A percentile compares a stretch with the other conserved stretches of the same genome.
These are phyloP conservation scores for Lepisosteus osseus DNA, from an alignment of 2,113 vertebrate species.

Conservation along the genomic window DNA sequence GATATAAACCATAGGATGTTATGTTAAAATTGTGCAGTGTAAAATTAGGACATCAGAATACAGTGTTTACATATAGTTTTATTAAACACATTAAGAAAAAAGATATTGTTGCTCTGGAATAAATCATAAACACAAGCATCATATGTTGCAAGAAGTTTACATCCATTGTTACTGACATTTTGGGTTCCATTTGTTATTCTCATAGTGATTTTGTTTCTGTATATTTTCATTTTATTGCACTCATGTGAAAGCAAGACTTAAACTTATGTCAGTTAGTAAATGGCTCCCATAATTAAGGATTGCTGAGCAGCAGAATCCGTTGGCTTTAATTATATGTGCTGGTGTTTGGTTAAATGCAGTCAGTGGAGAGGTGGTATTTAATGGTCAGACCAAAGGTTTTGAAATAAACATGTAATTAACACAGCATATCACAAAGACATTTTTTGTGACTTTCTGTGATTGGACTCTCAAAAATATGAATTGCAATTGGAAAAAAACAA, in stretches of 20 bases:
- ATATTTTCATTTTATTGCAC: not conserved
- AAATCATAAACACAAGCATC: no score
- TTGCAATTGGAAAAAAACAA: not conserved
- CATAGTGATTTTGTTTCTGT: not conserved
- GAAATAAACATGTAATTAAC: slow-evolving; percentile 45
- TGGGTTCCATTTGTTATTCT: not conserved
- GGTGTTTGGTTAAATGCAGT: slow-evolving; percentile 32
- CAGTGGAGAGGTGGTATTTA: slow-evolving; percentile 32
- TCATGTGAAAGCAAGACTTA: not conserved
- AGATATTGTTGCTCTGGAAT: no score
- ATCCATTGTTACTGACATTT: no score
- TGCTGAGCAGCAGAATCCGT: not conserved
- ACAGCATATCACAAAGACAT: slow-evolving; percentile 33
- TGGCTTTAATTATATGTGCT: slow-evolving; percentile 29
- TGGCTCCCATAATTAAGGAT: slow-evolving; percentile 19
- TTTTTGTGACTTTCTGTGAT: slow-evolving; percentile 17
- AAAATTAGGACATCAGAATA: no score
- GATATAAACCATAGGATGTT: no score
- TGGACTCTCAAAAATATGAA: not conserved
- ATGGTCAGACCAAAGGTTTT: slow-evolving; percentile 28
- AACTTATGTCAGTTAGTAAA: slow-evolving; percentile 8
- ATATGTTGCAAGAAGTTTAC: no score
- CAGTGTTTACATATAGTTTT: no score
- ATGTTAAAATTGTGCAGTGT: no score
- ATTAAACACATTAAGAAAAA: no score